phyloP scores from a whole-genome alignment of 2,113 vertebrate genomes.

The Sclerurus mexicanus region DNA sequence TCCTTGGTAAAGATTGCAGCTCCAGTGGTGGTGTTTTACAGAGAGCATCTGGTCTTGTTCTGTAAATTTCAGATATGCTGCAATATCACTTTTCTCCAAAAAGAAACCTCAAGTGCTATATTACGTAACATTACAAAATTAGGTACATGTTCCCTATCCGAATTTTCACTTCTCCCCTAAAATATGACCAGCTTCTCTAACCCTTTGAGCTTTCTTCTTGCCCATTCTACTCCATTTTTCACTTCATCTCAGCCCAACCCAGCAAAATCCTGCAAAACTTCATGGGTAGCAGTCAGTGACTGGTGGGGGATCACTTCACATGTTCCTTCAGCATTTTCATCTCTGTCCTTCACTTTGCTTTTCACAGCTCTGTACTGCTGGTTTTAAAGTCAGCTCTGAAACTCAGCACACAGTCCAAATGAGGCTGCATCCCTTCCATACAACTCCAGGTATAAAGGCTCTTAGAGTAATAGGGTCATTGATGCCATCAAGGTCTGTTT shows the following conservation, averaged over 20 bases:
- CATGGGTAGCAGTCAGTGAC: background rate
- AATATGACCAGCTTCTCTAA: background rate
- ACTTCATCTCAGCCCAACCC: background rate
- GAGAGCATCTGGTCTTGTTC: background rate
- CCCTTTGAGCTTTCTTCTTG: background rate
- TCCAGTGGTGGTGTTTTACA: background rate
- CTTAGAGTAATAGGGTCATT: background rate
- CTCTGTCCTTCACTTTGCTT: background rate
- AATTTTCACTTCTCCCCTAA: background rate
- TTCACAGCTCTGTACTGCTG: background rate
- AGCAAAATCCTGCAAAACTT: background rate
- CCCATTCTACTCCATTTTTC: background rate
- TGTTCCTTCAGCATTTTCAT: background rate
- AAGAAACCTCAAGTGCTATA: background rate
- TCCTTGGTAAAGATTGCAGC: background rate
- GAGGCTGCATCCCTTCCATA: background rate
- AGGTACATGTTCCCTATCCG: background rate
- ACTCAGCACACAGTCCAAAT: background rate
- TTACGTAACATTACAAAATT: background rate
- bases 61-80: background rate
- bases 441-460: background rate
- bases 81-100: background rate
- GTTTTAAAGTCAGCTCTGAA: background rate
- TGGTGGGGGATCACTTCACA: background rate
- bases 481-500: background rate